Evolutionary conservation across 1,140 invertebrate species (phyloP).

Genomic region (Drosophila nebulosa): DNA sequence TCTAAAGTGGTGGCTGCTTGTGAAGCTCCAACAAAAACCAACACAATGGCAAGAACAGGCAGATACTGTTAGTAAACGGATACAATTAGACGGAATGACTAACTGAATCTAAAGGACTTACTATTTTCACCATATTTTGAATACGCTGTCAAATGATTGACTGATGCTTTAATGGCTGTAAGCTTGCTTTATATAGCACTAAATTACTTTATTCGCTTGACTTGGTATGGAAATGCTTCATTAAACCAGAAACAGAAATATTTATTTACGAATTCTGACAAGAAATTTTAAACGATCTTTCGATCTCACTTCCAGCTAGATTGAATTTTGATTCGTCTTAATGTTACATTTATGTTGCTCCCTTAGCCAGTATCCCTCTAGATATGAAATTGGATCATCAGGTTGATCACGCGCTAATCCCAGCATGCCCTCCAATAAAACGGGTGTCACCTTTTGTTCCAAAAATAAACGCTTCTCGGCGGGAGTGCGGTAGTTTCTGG

Average conservation of each 20-base stretch:
- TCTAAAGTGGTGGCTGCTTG: conserved; percentile 38
- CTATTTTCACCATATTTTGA: conserved; percentile 53
- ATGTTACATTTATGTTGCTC: conserved; percentile 52
- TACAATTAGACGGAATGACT: not conserved
- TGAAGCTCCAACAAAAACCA: conserved; percentile 12
- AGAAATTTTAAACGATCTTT: conserved; percentile 46
- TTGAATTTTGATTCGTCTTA: conserved; percentile 39
- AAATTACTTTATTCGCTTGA: conserved; percentile 19
- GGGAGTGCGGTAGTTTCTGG: not conserved
- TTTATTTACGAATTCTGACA: conserved; percentile 43
- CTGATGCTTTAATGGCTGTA: conserved; percentile 35
- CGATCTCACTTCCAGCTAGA: conserved; percentile 6
- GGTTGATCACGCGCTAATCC: conserved; percentile 52
- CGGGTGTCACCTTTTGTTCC: conserved; percentile 45
- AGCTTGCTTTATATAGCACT: conserved; percentile 44
- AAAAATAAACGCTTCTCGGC: conserved; percentile 35
- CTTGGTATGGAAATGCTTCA: conserved; percentile 37
- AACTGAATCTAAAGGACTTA: conserved; percentile 4
- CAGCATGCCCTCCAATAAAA: conserved; percentile 61
- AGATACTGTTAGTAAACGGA: conserved; percentile 17
- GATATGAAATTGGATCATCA: conserved; percentile 46
- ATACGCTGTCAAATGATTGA: conserved; percentile 21
- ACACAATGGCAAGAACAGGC: conserved; percentile 33
- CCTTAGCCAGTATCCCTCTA: conserved; percentile 53
- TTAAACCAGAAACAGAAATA: conserved; percentile 24